Evolutionary conservation across 1,140 invertebrate species (phyloP), one percentile per base, ranked within the genome.

Genomic region (Acromyrmex heyeri): DNA sequence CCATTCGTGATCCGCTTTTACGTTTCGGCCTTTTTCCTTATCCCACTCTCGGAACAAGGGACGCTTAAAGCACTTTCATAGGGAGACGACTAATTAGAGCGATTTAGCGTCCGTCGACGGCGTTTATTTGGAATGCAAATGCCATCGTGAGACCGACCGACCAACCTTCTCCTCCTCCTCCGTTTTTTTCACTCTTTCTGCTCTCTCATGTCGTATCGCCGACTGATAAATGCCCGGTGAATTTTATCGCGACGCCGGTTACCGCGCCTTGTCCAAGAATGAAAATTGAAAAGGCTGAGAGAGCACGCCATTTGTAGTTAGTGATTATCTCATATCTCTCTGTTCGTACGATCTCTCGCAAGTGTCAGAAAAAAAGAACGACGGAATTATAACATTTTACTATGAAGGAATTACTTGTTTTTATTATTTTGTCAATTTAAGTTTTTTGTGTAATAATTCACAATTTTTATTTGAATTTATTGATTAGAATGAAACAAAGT

Each of bases 41-140:
- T 88, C 86, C 75, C 65, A 70, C 70, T 91, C 86, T 88, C 61
- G 73, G 89, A 88, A 91, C 89, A 91, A 91, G 87, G 62, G 79
- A 50, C 77, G 89, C 90, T 88, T 90, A 85, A 91, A 90, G 90
- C 88, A 91, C 88, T 90, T 90, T 86, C 88, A 90, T 88, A 90
- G 90, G 65, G 83, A 81, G 83, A 88, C 87, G 90, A 87, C 90
- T 91, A 91, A 91, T 91, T 91, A 91, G 90, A 90, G 83, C 90
- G 90, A 91, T 90, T 91, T 91, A 90, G 81, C 89, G 85, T 81
- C 67, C 82, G 87, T 87, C 78, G 89, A 72, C 67, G 75, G 70
- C 88, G 77, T 90, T 91, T 91, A 91, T 91, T 91, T 91, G 87
- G 89, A 91, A 90, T 90, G 89, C 90, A 91, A 91, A 91, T 91